Evolutionary conservation across 2,888 invertebrate genomes (phyloP).

Genomic region (Pogonocherus hispidulus): DNA sequence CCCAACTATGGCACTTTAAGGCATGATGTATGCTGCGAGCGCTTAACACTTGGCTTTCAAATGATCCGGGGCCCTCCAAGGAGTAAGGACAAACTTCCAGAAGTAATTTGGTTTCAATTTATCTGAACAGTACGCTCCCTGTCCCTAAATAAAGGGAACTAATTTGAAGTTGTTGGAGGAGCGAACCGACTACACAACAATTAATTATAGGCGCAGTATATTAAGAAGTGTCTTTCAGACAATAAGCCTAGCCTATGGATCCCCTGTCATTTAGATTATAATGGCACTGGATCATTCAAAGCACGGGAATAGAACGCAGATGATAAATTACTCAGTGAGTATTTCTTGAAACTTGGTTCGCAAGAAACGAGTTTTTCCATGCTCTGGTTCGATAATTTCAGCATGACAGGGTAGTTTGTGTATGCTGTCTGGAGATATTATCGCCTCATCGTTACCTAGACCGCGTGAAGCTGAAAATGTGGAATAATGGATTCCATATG

Average conservation of each 20-base stretch:
- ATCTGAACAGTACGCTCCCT: conserved; percentile 44
- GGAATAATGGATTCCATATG: neutral
- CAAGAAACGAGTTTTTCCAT: conserved; percentile 10
- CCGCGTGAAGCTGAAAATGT: neutral
- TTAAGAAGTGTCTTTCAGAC: conserved; percentile 29
- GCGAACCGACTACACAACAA: conserved; percentile 56
- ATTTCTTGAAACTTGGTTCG: conserved; percentile 20
- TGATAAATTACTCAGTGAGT: conserved; percentile 40
- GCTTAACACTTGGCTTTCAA: conserved; percentile 45
- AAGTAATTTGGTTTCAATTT: conserved; percentile 47
- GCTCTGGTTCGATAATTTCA: neutral
- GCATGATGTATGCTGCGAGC: conserved; percentile 39
- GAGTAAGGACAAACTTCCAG: conserved; percentile 44
- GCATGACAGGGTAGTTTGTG: neutral
- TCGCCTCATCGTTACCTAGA: neutral
- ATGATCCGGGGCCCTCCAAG: conserved; percentile 32
- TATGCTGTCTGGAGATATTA: neutral
- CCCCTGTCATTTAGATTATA: conserved; percentile 21
- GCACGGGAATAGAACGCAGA: conserved; percentile 36
- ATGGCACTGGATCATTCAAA: conserved; percentile 35
- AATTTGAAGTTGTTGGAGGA: conserved; percentile 53
- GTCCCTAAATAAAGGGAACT: conserved; percentile 53
- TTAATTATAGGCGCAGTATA: conserved; percentile 52
- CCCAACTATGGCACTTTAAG: conserved; percentile 37
- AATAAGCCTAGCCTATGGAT: conserved; percentile 12